Conservation (phyloP, 1,140 invertebrate species). For the Ectropis grisescens region DNA sequence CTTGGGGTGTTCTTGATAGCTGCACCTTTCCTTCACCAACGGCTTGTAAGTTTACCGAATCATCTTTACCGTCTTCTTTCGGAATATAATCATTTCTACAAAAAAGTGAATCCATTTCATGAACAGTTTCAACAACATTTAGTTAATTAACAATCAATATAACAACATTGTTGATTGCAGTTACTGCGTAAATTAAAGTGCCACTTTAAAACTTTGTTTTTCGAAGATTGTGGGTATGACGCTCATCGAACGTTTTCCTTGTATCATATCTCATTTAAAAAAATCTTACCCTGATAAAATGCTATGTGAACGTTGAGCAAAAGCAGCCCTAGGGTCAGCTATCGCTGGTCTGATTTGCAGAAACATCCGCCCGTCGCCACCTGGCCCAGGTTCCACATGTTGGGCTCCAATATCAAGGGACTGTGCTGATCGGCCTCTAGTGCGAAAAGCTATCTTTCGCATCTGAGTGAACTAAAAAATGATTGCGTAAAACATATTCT, state of each 20-base stretch:
- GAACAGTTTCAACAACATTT: too few relatives aligned
- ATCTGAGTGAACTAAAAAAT: not conserved
- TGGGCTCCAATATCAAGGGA: conserved; percentile 49
- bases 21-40: conserved; percentile 73
- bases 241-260: too few relatives aligned
- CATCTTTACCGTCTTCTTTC: conserved; percentile 47
- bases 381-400: conserved; percentile 29
- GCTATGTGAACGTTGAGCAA: conserved; percentile 41
- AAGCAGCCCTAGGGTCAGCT: conserved; percentile 36
- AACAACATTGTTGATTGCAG: too few relatives aligned
- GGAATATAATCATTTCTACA: conserved; percentile 32
- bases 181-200: too few relatives aligned
- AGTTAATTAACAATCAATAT: too few relatives aligned
- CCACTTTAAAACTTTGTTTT: too few relatives aligned
- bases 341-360: conserved; percentile 63
- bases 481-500: conserved; percentile 10
- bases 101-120: not conserved
- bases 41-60: conserved; percentile 44
- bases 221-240: too few relatives aligned
- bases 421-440: conserved; percentile 58
- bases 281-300: conserved; percentile 40
- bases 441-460: conserved; percentile 51
- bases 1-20: conserved; percentile 75
- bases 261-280: too few relatives aligned
- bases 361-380: conserved; percentile 52